These are phyloP conservation scores for Carassius carassius DNA, from an alignment of 2,113 vertebrate species.

Conservation along the genomic window DNA sequence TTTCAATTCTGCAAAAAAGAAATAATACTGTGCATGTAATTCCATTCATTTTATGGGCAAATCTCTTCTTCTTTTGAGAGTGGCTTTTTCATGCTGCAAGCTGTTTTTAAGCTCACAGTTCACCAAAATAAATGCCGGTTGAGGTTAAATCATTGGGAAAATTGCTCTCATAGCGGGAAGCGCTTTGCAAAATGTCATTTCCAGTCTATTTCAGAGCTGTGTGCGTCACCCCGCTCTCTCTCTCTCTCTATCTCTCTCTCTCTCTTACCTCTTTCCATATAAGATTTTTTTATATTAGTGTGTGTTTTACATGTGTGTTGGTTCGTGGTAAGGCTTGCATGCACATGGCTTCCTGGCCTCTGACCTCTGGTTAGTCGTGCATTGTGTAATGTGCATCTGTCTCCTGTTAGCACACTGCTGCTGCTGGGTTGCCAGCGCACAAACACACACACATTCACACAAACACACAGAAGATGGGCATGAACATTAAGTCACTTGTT, in stretches of 20 bases:
- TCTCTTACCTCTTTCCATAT: slow-evolving; percentile 5
- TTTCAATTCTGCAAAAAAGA: not conserved
- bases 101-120: slow-evolving; percentile 50
- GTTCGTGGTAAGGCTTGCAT: not conserved
- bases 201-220: slow-evolving; percentile 46
- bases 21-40: not conserved
- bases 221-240: slow-evolving; percentile 27
- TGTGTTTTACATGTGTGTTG: not conserved
- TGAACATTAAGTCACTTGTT: slow-evolving; percentile 40
- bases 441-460: slow-evolving; percentile 7
- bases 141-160: slow-evolving; percentile 53
- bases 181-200: slow-evolving; percentile 52
- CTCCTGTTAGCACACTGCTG: slow-evolving; percentile 29
- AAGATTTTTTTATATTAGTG: not conserved
- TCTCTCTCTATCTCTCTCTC: slow-evolving; percentile 7
- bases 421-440: not conserved
- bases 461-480: slow-evolving; percentile 10
- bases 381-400: slow-evolving; percentile 29
- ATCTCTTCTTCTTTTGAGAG: slow-evolving; percentile 14
- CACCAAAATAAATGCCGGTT: slow-evolving; percentile 51
- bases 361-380: not conserved
- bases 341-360: not conserved
- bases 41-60: slow-evolving; percentile 6
- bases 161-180: slow-evolving; percentile 48
- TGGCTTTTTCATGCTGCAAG: slow-evolving; percentile 33